Percentiles rank a stretch among this genome's conserved stretches.
Evolutionary conservation across 2,888 invertebrate genomes (phyloP).

Genomic region (Nesidiocoris tenuis): DNA sequence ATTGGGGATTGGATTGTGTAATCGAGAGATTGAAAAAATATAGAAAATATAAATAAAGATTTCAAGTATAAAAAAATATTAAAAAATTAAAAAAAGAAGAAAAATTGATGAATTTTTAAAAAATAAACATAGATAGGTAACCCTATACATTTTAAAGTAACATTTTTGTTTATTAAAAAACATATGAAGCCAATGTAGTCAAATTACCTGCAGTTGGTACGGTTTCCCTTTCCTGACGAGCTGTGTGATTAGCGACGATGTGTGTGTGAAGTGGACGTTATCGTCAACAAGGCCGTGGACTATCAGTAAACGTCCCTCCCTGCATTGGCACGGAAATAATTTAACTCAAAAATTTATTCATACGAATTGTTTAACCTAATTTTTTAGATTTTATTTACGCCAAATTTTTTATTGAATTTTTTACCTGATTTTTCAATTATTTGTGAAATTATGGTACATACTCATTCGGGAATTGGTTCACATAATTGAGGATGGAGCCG

Average conservation of each 20-base stretch:
- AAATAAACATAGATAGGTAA: not conserved
- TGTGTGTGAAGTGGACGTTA: slow-evolving; percentile 98
- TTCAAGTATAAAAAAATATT: not conserved
- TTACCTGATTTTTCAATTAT: too few relatives aligned
- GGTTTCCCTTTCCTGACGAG: slow-evolving; percentile 94
- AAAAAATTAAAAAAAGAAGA: slow-evolving; percentile 10
- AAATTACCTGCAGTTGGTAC: slow-evolving; percentile 83
- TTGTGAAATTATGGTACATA: too few relatives aligned
- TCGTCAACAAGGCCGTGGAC: slow-evolving; percentile 98
- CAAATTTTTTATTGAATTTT: too few relatives aligned
- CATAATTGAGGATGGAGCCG: slow-evolving; percentile 81
- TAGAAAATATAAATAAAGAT: too few relatives aligned
- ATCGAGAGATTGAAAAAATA: too few relatives aligned
- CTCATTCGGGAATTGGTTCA: slow-evolving; percentile 89
- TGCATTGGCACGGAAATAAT: too few relatives aligned
- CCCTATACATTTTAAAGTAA: not conserved
- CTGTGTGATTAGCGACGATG: slow-evolving; percentile 84
- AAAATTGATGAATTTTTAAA: not conserved
- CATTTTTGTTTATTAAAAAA: too few relatives aligned
- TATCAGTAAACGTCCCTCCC: slow-evolving; percentile 85
- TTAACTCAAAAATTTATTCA: too few relatives aligned
- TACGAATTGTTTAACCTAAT: too few relatives aligned
- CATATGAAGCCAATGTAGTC: too few relatives aligned
- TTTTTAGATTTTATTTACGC: too few relatives aligned
- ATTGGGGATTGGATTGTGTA: too few relatives aligned